Percentiles rank a stretch among this genome's conserved stretches.
phyloP scores from a whole-genome alignment of 2,113 vertebrate genomes.

The Spea multiplicata region DNA sequence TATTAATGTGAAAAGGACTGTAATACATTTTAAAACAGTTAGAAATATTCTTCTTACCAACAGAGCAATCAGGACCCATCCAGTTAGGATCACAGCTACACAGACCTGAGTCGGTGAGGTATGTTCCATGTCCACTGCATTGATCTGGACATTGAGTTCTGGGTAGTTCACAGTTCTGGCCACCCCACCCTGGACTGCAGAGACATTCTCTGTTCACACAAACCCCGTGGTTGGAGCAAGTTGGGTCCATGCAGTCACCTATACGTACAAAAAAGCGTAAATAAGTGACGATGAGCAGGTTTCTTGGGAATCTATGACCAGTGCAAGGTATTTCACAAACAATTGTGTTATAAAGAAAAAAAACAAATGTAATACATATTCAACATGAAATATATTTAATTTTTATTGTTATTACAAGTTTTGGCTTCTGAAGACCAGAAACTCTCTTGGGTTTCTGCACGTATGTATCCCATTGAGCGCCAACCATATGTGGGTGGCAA shows the following conservation, averaged over 20 bases:
- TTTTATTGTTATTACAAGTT: too few relatives aligned
- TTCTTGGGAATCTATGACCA: too few relatives aligned
- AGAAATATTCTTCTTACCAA: constrained; percentile 73
- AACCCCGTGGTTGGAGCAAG: constrained; percentile 92
- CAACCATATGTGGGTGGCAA: too few relatives aligned
- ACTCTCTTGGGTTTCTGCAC: too few relatives aligned
- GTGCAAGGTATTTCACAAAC: too few relatives aligned
- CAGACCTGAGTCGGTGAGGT: constrained; percentile 88
- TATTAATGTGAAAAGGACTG: background rate
- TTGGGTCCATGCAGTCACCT: constrained; percentile 96
- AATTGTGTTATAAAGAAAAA: too few relatives aligned
- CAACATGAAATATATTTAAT: too few relatives aligned
- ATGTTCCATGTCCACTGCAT: constrained; percentile 93
- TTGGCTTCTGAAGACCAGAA: too few relatives aligned
- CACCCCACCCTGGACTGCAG: constrained; percentile 96
- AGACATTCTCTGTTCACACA: constrained; percentile 94
- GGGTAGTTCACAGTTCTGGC: constrained; percentile 88
- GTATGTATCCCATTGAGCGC: too few relatives aligned
- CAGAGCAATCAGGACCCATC: constrained; percentile 98
- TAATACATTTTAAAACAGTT: background rate
- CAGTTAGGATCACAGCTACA: constrained; percentile 96
- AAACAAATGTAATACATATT: too few relatives aligned
- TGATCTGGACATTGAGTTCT: constrained; percentile 94
- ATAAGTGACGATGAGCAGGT: too few relatives aligned
- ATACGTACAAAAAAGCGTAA: constrained; percentile 8